Base-by-base conservation (phyloP, 1,140 invertebrate genomes). In the Drosophila sulfurigaster region DNA sequence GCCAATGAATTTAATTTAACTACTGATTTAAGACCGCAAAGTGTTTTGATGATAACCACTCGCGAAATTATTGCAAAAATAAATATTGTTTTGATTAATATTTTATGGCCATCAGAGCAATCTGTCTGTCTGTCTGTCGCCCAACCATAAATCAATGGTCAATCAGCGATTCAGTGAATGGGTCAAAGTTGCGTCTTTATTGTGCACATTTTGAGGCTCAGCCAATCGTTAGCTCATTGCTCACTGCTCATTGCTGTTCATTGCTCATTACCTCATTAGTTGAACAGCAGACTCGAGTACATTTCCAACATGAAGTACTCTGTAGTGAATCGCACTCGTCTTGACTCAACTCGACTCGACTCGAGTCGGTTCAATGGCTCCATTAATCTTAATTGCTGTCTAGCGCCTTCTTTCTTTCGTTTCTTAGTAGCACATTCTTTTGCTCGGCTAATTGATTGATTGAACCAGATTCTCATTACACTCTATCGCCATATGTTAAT, bases 371-470 rank as follows among this genome's bases (percentile, higher is more conserved):
- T 51, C n/a, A 58, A 13, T 58, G 6, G 20, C n/a, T 45, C 43
- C 70, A 67, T 73, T 58, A 67, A 73, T 73, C 48, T 73, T 54
- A 73, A 73, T 59, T 59, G 63, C 35, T 52, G 35, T 49, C 62
- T 16, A 57, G 32, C 38, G 52, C 52, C 52, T 35, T 45, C 64
- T 57, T 25, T 25, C 20, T 25, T 25, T 28, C 41, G 52, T 67
- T 45, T 13, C 52, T 35, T 25, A 56, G 63, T 16, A 35, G 52
- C 7, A 30, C 28, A 16, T 38, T 58, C 62, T 41, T 43, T 58
- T 43, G 52, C 35, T 25, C 6, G 13, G 25, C 59, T 66, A 72
- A 65, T 72, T 66, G 63, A 66, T 72, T 72, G 63, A 72, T 72
- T 58, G 15, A 65, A 32, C 35, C 32, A 20, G 35, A 57, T 57